These are phyloP conservation scores for Elysia chlorotica DNA, from an alignment of 1,140 invertebrate genomes.

Conservation along the genomic window DNA sequence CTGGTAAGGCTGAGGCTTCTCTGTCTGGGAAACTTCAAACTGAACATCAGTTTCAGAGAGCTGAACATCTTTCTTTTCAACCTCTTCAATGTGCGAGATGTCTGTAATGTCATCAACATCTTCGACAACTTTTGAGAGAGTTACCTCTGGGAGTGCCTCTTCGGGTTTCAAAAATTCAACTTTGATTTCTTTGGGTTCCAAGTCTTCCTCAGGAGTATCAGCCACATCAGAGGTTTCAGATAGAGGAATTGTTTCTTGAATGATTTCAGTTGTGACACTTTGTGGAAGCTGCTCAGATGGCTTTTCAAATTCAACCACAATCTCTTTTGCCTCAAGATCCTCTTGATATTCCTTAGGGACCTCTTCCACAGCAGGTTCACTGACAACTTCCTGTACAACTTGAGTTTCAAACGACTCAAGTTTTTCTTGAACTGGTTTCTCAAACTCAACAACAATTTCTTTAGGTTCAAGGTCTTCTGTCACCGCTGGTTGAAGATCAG, in stretches of 20 bases:
- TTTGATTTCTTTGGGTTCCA: slow-evolving; percentile 24
- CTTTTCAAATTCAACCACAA: slow-evolving; percentile 35
- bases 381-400: slow-evolving; percentile 26
- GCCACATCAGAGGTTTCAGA: slow-evolving; percentile 29
- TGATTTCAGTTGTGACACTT: slow-evolving; percentile 30
- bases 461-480: slow-evolving; percentile 25
- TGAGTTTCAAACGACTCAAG: slow-evolving; percentile 30
- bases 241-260: slow-evolving; percentile 31
- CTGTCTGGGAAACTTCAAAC: slow-evolving; percentile 25
- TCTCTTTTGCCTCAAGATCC: slow-evolving; percentile 29
- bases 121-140: slow-evolving; percentile 25
- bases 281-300: slow-evolving; percentile 24
- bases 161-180: slow-evolving; percentile 31
- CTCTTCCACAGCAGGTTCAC: slow-evolving; percentile 24
- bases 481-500: slow-evolving; percentile 19
- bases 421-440: slow-evolving; percentile 21
- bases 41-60: slow-evolving; percentile 35
- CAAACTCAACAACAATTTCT: slow-evolving; percentile 35
- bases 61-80: slow-evolving; percentile 18
- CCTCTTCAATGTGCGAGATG: slow-evolving; percentile 27
- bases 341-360: slow-evolving; percentile 30
- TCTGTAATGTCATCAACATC: slow-evolving; percentile 27
- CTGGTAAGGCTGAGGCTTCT: slow-evolving; percentile 29
- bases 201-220: slow-evolving; percentile 26
- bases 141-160: slow-evolving; percentile 30